Base-by-base conservation (phyloP, 2,888 invertebrate species). In the Periphyllus acericola region DNA sequence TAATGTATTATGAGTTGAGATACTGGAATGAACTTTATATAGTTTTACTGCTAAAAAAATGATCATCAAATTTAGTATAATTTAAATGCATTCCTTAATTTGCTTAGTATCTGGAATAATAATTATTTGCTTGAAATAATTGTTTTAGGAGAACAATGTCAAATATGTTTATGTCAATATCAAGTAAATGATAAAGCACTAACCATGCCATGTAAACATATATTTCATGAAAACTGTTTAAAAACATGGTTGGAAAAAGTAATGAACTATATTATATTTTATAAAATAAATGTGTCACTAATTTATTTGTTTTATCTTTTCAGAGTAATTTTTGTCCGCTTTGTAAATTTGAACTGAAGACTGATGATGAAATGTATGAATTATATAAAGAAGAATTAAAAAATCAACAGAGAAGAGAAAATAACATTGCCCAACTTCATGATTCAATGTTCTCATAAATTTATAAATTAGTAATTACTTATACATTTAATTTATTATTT, bases 301-400 rank as follows among this genome's bases (percentile, higher is more conserved):
- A 46, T 68, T 21, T 72, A 72, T 83, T 36, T 52, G 3, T 74
- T n/a, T 78, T 46, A 17, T 66, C 5, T 46, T 81, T 60, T 81
- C n/a, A 87, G 87, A 87, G 87, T 32, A 87, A 87, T 34, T 87
- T 87, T 81, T 87, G 87, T 81, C 87, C 87, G 5, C 72, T 87
- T 21, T 87, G 87, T 66, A 87, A 87, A 32, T 81, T 81, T 46
- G 87, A 87, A 81, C 60, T 87, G 19, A 81, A 81, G 60, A 87
- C 87, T 66, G 87, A 87, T 34, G 60, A 87, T 75, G 81, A 81
- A 66, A 72, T 87, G 4, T 87, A 87, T 75, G 87, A 87, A 32
- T 25, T 80, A n/a, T 87, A 81, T 66, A 87, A 87, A 66, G 74
- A 87, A 81, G 81, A 81, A 25, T 36, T 87, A 32, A 87, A 81